Conservation (phyloP, 2,888 invertebrate species). For the Ligdia adustata region DNA sequence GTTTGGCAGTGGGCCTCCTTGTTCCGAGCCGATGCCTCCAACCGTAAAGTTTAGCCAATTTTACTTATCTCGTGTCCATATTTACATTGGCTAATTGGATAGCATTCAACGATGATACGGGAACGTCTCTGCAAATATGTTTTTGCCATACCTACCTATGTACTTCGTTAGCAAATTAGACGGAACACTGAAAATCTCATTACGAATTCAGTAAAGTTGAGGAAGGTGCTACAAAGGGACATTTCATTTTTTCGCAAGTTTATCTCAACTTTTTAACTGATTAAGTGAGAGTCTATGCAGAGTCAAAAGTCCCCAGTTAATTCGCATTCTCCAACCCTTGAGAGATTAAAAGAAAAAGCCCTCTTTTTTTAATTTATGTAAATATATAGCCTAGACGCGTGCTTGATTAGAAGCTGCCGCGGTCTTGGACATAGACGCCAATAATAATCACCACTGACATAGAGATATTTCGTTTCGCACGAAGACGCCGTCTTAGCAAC, state of each 20-base stretch:
- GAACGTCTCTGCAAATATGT: slow-evolving; percentile 12
- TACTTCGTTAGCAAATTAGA: slow-evolving; percentile 6
- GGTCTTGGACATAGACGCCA: no score
- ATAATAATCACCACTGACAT: no score
- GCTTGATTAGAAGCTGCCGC: slow-evolving; percentile 10
- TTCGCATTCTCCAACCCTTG: slow-evolving; percentile 12
- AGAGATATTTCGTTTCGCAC: slow-evolving; percentile 41
- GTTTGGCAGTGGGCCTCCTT: slow-evolving; percentile 48
- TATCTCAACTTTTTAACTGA: slow-evolving; percentile 18
- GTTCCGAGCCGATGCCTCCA: slow-evolving; percentile 43
- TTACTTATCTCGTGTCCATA: slow-evolving; percentile 42
- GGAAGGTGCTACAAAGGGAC: slow-evolving; percentile 4
- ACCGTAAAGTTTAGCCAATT: slow-evolving; percentile 44
- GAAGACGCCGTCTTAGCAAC: slow-evolving; percentile 28
- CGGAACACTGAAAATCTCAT: slow-evolving; percentile 4
- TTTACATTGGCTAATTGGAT: slow-evolving; percentile 37
- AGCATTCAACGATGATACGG: slow-evolving; percentile 21
- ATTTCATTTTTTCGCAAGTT: slow-evolving; percentile 12
- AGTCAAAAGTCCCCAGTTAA: slow-evolving; percentile 12
- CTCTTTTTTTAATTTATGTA: no score
- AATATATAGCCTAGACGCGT: no score
- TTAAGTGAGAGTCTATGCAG: slow-evolving; percentile 6
- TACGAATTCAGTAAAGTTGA: slow-evolving; percentile 10
- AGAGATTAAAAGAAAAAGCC: slow-evolving; percentile 17
- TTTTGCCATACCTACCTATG: no score